A percentile compares a stretch with the other conserved stretches of the same genome.
Evolutionary conservation across 2,113 vertebrate species (phyloP).

Genomic region (Colius striatus): DNA sequence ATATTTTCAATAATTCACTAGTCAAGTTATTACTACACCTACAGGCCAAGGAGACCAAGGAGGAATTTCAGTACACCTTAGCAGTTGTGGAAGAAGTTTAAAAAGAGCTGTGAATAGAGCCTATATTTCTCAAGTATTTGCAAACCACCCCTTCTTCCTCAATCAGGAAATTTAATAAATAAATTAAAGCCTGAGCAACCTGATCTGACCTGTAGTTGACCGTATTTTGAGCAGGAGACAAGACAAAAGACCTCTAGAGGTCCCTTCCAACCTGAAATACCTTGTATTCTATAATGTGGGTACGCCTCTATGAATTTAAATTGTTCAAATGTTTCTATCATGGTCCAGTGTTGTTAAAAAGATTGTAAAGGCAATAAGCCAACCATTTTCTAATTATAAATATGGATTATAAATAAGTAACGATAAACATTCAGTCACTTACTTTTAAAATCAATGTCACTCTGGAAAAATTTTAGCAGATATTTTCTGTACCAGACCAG

Average conservation of each 20-base stretch:
- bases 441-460: neutral
- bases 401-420: neutral
- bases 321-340: neutral
- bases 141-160: neutral
- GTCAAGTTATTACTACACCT: neutral
- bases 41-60: conserved; percentile 7
- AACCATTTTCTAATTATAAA: neutral
- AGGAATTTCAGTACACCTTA: neutral
- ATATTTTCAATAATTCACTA: conserved; percentile 3
- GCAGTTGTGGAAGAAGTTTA: neutral
- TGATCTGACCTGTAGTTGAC: neutral
- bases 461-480: neutral
- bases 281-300: neutral
- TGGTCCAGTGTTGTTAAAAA: neutral
- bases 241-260: neutral
- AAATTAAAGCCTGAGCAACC: conserved; percentile 12
- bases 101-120: neutral
- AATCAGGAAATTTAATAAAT: neutral
- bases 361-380: neutral
- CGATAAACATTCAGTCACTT: neutral
- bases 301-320: neutral
- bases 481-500: neutral
- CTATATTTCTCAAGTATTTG: neutral
- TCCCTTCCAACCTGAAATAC: neutral
- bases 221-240: neutral